phyloP scores from a whole-genome alignment of 37 sponge, comb jelly and placozoan genomes.

The Aphrocallistes beatrix region DNA sequence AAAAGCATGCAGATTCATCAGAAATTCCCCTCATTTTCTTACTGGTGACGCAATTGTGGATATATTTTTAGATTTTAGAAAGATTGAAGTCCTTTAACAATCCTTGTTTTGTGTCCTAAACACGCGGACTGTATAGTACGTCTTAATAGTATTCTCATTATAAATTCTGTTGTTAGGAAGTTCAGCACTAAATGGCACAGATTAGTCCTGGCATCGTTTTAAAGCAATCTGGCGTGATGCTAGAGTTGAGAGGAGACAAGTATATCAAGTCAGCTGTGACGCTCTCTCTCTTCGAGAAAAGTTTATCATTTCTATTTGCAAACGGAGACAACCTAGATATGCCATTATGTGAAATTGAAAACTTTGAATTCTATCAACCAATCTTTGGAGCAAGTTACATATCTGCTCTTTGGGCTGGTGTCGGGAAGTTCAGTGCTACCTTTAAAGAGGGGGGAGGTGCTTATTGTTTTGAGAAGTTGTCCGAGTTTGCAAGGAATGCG shows the following conservation, averaged over 20 bases:
- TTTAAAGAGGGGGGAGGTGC: slow-evolving; percentile 6
- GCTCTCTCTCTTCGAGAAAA: not conserved
- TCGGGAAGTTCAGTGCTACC: not conserved
- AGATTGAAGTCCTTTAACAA: too few species aligned
- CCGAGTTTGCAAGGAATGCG: not conserved
- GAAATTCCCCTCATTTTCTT: too few species aligned
- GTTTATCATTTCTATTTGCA: not conserved
- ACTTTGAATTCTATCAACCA: not conserved
- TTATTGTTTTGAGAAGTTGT: not conserved
- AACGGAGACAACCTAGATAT: not conserved
- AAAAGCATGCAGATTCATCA: too few species aligned
- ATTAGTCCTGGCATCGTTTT: not conserved
- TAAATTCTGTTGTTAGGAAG: too few species aligned
- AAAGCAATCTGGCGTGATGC: not conserved
- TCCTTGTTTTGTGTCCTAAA: too few species aligned
- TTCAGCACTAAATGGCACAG: not conserved
- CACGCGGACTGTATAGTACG: too few species aligned
- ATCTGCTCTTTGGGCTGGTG: not conserved
- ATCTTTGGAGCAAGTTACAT: not conserved
- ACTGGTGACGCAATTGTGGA: too few species aligned
- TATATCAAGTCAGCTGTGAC: not conserved
- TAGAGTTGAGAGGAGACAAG: not conserved
- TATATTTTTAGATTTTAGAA: too few species aligned
- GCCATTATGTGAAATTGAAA: not conserved
- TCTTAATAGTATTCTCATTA: too few species aligned